phyloP scores from a whole-genome alignment of 2,113 vertebrate genomes.

The Eurystomus gularis region DNA sequence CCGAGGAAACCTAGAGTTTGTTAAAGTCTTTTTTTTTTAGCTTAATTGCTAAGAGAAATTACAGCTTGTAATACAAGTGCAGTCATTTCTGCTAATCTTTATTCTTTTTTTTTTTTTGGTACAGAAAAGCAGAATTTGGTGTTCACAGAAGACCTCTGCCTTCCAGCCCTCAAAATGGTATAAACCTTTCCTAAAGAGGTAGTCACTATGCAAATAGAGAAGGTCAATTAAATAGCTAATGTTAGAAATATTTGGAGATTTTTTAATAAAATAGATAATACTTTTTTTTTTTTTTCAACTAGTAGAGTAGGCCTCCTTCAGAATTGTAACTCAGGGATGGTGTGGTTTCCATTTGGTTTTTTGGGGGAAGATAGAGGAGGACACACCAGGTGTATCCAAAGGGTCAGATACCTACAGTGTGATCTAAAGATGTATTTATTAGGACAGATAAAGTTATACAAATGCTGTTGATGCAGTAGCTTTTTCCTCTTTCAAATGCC shows the following conservation, averaged over 20 bases:
- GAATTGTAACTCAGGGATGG: background rate
- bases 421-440: background rate
- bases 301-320: background rate
- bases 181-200: background rate
- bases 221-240: background rate
- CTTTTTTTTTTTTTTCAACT: background rate
- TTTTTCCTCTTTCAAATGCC: background rate
- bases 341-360: background rate
- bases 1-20: background rate
- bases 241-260: background rate
- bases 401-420: background rate
- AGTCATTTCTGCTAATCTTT: background rate
- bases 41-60: background rate
- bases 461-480: background rate
- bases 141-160: background rate
- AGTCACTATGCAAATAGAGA: background rate
- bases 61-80: background rate
- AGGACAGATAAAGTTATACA: background rate
- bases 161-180: background rate
- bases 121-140: background rate
- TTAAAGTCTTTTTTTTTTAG: background rate
- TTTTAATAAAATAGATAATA: background rate
- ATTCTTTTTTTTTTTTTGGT: background rate
- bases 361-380: background rate
- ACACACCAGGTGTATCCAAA: background rate